Evolutionary conservation across 1,140 invertebrate species (phyloP).

Genomic region (Mercenaria mercenaria): DNA sequence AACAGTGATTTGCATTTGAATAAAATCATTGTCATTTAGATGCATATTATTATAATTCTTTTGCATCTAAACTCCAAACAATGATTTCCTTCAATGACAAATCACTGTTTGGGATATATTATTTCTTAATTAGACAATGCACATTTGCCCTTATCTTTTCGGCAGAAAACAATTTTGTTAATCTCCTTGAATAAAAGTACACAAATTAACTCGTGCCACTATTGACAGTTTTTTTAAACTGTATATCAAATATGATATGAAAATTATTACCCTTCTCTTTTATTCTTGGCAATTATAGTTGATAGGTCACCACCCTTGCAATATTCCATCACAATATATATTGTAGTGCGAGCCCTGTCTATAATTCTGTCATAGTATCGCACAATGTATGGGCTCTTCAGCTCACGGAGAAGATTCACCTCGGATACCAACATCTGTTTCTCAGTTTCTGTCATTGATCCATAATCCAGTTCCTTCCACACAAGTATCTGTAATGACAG

Average conservation of each 20-base stretch:
- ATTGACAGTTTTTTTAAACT: no score
- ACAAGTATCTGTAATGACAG: conserved; percentile 81
- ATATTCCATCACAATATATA: conserved; percentile 86
- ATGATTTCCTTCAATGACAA: no score
- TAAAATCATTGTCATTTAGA: no score
- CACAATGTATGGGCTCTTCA: conserved; percentile 84
- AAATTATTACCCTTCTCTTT: conserved; percentile 83
- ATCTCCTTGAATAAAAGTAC: no score
- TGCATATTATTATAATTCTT: no score
- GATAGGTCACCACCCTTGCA: conserved; percentile 84
- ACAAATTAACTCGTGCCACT: no score
- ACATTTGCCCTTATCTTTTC: not conserved
- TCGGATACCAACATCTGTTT: conserved; percentile 86
- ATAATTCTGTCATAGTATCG: conserved; percentile 85
- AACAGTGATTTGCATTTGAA: no score
- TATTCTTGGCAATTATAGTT: conserved; percentile 78
- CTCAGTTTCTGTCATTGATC: conserved; percentile 84
- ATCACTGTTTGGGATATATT: no score
- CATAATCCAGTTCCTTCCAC: conserved; percentile 86
- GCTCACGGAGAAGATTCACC: conserved; percentile 84
- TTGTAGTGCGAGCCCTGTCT: conserved; percentile 79
- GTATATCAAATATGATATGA: no score
- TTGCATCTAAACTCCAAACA: no score
- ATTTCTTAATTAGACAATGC: no score
- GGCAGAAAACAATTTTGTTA: not conserved